phyloP scores from a whole-genome alignment of 1,140 invertebrate species.

The Macrobrachium nipponense region DNA sequence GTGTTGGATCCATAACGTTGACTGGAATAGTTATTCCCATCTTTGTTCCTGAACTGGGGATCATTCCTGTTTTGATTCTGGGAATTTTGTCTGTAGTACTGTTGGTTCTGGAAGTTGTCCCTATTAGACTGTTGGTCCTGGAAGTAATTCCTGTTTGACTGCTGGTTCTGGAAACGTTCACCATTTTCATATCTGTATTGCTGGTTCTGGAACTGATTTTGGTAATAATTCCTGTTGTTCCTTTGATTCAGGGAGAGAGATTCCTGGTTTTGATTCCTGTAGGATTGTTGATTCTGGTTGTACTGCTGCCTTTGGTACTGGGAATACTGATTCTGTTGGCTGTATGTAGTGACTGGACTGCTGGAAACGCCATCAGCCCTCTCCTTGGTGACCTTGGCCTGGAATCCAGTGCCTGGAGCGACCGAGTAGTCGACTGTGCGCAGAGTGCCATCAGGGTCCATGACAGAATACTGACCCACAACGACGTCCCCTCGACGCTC shows the following conservation, averaged over 20 bases:
- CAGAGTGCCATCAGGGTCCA: constrained; percentile 13
- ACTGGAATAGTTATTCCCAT: background rate
- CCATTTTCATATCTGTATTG: background rate
- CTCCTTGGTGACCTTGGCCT: constrained; percentile 14
- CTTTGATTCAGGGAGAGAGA: background rate
- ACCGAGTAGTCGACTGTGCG: constrained; percentile 27
- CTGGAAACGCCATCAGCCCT: background rate
- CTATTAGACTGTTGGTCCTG: background rate
- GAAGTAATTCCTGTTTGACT: too few relatives aligned
- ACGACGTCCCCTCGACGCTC: constrained; percentile 42
- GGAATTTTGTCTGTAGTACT: background rate
- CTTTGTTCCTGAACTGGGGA: background rate
- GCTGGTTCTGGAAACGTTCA: constrained; percentile 1
- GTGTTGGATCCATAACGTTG: too few relatives aligned
- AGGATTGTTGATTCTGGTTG: background rate
- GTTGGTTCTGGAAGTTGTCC: constrained; percentile 5
- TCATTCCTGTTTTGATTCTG: background rate
- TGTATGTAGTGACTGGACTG: background rate
- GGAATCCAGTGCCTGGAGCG: constrained; percentile 34
- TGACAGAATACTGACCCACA: constrained; percentile 34
- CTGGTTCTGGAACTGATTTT: constrained; percentile 1
- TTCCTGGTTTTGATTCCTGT: background rate
- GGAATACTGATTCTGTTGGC: background rate
- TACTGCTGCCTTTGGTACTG: background rate
- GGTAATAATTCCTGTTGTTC: background rate